Percentiles rank a stretch among this genome's conserved stretches.
phyloP scores from a whole-genome alignment of 2,113 vertebrate species.

The Sphyrna mokarran region DNA sequence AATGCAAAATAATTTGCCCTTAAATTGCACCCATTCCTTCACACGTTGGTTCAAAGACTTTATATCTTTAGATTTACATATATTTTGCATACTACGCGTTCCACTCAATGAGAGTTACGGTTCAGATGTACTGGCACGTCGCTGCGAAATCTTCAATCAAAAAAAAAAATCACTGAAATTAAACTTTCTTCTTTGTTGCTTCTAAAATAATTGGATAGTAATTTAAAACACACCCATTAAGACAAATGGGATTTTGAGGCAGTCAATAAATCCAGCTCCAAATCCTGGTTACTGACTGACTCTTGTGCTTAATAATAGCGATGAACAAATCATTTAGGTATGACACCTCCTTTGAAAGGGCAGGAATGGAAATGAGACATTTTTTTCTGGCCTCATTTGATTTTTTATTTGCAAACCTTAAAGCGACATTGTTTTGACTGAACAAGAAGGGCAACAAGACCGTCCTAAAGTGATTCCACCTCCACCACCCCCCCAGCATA shows the following conservation, averaged over 20 bases:
- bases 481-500: background rate
- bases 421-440: background rate
- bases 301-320: conserved; percentile 12
- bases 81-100: conserved; percentile 22
- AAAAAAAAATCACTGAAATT: conserved; percentile 35
- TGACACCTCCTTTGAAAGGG: background rate
- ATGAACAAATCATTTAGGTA: background rate
- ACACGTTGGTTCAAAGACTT: conserved; percentile 48
- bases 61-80: conserved; percentile 31
- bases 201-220: conserved; percentile 35
- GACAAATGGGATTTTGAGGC: conserved; percentile 30
- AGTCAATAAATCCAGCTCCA: conserved; percentile 25
- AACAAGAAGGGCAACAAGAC: background rate
- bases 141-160: conserved; percentile 22
- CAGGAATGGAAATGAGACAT: background rate
- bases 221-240: conserved; percentile 36
- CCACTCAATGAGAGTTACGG: conserved; percentile 11
- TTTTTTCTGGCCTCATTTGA: background rate
- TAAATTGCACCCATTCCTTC: conserved; percentile 45
- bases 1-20: conserved; percentile 53
- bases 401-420: background rate
- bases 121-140: background rate
- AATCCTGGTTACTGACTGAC: conserved; percentile 3
- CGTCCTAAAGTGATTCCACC: background rate
- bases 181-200: conserved; percentile 36